Evolutionary conservation across 2,797 vertebrate species (phyloP), one percentile per base, ranked within the genome.

Genomic region (Eutrigla gurnardus): DNA sequence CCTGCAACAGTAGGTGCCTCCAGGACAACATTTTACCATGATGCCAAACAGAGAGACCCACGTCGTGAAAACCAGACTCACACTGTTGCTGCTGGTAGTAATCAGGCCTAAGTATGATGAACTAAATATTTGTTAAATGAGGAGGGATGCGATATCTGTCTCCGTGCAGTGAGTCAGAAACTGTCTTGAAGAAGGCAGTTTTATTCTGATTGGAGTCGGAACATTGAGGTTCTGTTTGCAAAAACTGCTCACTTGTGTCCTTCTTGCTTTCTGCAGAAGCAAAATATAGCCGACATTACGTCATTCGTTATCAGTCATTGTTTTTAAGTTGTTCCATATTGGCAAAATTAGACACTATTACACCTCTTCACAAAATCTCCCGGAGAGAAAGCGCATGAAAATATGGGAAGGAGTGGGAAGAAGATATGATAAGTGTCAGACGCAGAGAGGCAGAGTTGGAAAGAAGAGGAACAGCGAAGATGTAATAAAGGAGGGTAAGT

Each of bases 311-410:
- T 64, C 49, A 55, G 33, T 13, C 40, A 64, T 65, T 70, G 1
- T 55, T 65, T 73, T 35, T 60, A 69, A 81, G 64, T 42, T 69
- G 64, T 65, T 73, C 54, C 4, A 32, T 47, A 6, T 2, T 54
- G 50, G 62, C 71, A 71, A 71, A 42, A 65, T 33, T n/a, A 61
- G 14, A 6, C 33, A 15, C 11, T 18, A 35, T 53, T 18, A 67
- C 53, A 70, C n/a, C 39, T 65, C 66, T 55, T 67, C 10, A 50
- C 58, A 55, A n/a, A 12, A 18, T 75, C 15, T 47, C 40, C n/a
- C 1, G 0, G 40, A 54, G 46, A 52, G 57, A 52, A 12, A 37
- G 43, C 0, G 1, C 57, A 10, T 15, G 3, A 9, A 57, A 45
- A 43, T 45, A 50, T 17, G 39, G 3, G 12, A 37, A 32, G 18